Evolutionary conservation across 92 coral and sea anemone genomes (phyloP).

Genomic region (Desmophyllum pertusum): DNA sequence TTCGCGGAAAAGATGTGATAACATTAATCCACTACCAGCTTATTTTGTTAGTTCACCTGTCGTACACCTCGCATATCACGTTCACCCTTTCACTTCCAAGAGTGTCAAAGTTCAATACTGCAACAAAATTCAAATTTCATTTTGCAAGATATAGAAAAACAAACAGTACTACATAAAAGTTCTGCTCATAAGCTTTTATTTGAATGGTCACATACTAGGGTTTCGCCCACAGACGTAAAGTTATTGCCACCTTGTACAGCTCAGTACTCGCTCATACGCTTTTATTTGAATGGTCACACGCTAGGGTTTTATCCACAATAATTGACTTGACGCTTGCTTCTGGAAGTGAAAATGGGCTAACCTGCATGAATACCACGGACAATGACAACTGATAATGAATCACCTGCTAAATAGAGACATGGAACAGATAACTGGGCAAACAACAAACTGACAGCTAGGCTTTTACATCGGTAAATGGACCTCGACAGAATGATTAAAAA

Average conservation of each 20-base stretch:
- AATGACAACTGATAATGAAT: neutral
- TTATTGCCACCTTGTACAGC: no score
- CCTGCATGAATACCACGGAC: neutral
- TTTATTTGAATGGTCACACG: neutral
- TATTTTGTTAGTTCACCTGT: neutral
- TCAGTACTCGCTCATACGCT: no score
- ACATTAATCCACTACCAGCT: neutral
- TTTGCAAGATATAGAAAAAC: no score
- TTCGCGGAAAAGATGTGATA: neutral
- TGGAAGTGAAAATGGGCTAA: no score
- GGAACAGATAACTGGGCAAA: neutral
- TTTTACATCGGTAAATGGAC: neutral
- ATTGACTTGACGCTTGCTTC: no score
- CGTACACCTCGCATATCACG: neutral
- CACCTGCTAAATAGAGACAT: neutral
- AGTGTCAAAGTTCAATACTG: no score
- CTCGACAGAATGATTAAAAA: neutral
- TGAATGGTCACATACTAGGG: no score
- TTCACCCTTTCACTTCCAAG: no score
- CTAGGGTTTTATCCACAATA: neutral
- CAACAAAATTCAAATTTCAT: no score
- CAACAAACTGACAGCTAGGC: neutral
- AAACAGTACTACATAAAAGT: no score
- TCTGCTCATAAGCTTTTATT: no score
- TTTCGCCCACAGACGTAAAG: no score